Base-by-base conservation (phyloP, 2,797 vertebrate genomes). In the Pangasius sanitwongsei region DNA sequence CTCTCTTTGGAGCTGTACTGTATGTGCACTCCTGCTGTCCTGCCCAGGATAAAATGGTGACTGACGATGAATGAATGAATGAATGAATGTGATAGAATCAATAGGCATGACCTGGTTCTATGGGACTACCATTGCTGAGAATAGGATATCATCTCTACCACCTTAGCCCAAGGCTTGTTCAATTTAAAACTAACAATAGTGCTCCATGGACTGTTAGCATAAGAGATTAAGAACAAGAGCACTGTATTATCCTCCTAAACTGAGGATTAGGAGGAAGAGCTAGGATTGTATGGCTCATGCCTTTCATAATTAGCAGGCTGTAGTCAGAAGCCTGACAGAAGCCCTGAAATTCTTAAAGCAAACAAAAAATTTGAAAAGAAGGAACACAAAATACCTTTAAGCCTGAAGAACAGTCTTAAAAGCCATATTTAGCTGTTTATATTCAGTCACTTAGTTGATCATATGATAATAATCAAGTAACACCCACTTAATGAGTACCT, bases 381-480 rank as follows among this genome's bases (percentile, higher is more conserved):
- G 20, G 28, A 44, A 44, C 44, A 50, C n/a, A 57, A 72, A 72
- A 75, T 53, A 70, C 34, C 0, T 70, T 72, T 72, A 63, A 83
- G 80, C 57, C 11, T 83, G 18, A 57, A 4, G 2, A 12, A 37
- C 4, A 41, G 18, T 6, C 31, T 82, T 44, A 83, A 63, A 82
- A 28, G 6, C 23, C 12, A 28, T 41, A 16, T 44, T 63, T 63
- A 65, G 59, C 25, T 77, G 48, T 50, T 81, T 55, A 23, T 20
- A 81, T 81, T 81, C n/a, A 23, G 50, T 80, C 9, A 12, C 50
- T 87, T 48, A 72, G 31, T 15, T 61, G n/a, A 37, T 83, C 25
- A 75, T 48, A 20, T 77, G 70, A 31, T 53, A 65, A 88, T 77
- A 88, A 37, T 84, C 20, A 63, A 16, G 15, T 50, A 65, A 77